Evolutionary conservation across 2,888 invertebrate species (phyloP).

Genomic region (Harmothoe impar): DNA sequence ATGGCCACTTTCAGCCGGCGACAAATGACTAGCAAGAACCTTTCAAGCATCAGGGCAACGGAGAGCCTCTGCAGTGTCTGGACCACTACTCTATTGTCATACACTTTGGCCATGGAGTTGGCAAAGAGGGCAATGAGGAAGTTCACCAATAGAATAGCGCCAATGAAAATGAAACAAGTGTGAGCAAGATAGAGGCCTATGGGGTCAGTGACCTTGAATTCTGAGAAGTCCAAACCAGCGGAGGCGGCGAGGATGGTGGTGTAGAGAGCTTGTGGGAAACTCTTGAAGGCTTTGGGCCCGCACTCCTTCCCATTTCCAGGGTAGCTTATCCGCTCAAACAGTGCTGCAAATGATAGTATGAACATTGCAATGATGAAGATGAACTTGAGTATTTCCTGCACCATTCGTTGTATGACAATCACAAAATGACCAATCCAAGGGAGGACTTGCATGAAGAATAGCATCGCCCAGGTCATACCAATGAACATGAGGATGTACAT

Average conservation of each 20-base stretch:
- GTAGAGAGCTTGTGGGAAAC: neutral
- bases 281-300: neutral
- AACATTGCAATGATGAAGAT: neutral
- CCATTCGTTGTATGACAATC: neutral
- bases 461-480: neutral
- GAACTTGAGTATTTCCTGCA: neutral
- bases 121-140: constrained; percentile 19
- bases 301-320: neutral
- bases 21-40: neutral
- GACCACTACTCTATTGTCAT: neutral
- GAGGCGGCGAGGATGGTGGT: neutral
- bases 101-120: neutral
- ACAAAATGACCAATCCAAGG: neutral
- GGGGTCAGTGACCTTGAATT: neutral
- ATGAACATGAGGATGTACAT: neutral
- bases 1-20: neutral
- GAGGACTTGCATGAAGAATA: neutral
- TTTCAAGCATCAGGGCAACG: neutral
- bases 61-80: neutral
- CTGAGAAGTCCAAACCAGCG: neutral
- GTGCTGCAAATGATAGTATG: neutral
- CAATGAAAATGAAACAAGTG: neutral
- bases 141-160: neutral
- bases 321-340: neutral
- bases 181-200: neutral